A percentile compares a stretch with the other conserved stretches of the same genome.
These are phyloP conservation scores for Falco novaeseelandiae DNA, from an alignment of 2,797 vertebrate species.

Conservation along the genomic window DNA sequence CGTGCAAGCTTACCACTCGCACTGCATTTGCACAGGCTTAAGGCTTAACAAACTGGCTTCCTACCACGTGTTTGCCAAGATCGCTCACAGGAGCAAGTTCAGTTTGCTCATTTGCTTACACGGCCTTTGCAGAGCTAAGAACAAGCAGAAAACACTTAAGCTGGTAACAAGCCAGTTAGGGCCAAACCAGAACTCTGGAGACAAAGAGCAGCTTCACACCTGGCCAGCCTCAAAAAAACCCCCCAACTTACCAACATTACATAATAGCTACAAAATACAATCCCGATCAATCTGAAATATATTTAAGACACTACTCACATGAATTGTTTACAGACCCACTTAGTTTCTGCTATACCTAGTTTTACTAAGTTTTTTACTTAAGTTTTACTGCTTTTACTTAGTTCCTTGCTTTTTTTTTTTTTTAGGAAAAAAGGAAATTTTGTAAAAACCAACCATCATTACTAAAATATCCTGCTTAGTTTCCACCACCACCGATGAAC, in stretches of 20 bases:
- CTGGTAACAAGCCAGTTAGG: not conserved
- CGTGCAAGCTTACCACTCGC: rapidly evolving
- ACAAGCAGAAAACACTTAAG: not conserved
- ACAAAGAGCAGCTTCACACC: not conserved
- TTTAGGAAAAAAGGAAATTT: not conserved
- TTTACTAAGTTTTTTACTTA: too few relatives aligned
- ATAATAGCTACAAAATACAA: not conserved
- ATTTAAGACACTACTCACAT: not conserved
- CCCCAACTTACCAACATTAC: not conserved
- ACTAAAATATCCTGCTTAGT: not conserved
- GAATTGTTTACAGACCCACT: not conserved
- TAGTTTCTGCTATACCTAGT: not conserved
- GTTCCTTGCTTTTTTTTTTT: too few relatives aligned
- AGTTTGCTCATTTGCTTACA: not conserved
- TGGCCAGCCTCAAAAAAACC: not conserved
- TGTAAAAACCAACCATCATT: not conserved
- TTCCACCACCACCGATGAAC: not conserved
- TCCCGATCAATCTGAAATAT: not conserved
- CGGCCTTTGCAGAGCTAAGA: not conserved
- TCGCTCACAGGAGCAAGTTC: not conserved
- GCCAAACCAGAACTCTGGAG: not conserved
- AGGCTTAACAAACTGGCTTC: not conserved
- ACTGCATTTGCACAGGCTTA: not conserved
- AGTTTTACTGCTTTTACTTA: too few relatives aligned
- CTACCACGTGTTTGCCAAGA: rapidly evolving